Base-by-base conservation (phyloP, 2,797 vertebrate genomes). In the Nannoperca australis region DNA sequence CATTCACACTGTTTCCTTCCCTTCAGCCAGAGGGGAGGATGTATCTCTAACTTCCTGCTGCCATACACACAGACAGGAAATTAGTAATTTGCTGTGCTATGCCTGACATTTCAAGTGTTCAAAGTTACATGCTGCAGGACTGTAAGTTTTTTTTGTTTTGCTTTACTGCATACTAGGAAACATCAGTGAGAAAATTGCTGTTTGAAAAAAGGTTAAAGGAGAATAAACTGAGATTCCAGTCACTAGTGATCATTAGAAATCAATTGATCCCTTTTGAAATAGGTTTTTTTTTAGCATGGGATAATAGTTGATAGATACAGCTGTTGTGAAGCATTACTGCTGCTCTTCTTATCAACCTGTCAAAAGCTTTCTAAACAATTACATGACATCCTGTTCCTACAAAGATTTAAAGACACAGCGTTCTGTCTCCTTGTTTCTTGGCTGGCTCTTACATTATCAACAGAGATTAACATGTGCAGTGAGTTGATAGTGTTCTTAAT, bases 1-100 rank as follows among this genome's bases (percentile, higher is more conserved):
- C 77, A 89, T 91, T 94, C 91, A 89, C 88, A 91, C 89, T 70
- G 80, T 91, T 95, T 94, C 94, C 92, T 94, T 95, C 94, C 94
- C 92, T 91, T 85, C 88, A 81, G 88, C 89, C 87, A 77, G 89
- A 90, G 91, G 89, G 82, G 90, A 95, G 92, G 92, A 94, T 93
- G 90, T 94, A 92, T 94, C 91, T 90, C 85, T 74, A 81, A 91
- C 92, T 93, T 95, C 93, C 94, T 94, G 92, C 92, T 91, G 86
- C 87, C 87, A 82, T 86, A 93, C 86, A 92, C 90, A 89, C 91
- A 90, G 89, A 92, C 93, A 94, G 95, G 94, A 95, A 94, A 94
- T 91, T 84, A 90, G 85, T 92, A 85, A 87, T 93, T 93, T 93
- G 89, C 93, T 83, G 78, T 81, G 73, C 88, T 87, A 79, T 81